Percentiles rank a stretch among this genome's conserved stretches.
phyloP scores from a whole-genome alignment of 2,888 invertebrate genomes.

The Brenthis hecate region DNA sequence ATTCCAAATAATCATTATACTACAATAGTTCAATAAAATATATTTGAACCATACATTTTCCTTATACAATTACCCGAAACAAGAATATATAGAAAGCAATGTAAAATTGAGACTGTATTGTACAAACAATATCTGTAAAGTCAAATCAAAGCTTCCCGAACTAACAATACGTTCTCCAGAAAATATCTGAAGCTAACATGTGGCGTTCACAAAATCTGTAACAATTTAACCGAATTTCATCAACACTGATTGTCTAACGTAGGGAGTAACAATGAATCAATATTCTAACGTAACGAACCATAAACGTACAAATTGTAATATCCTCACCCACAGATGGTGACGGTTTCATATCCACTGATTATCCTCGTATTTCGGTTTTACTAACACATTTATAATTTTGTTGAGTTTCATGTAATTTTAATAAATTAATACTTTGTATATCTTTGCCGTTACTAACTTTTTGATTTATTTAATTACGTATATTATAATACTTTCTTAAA shows the following conservation, averaged over 20 bases:
- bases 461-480: neutral
- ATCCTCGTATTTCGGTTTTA: constrained; percentile 40
- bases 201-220: constrained; percentile 1
- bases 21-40: neutral
- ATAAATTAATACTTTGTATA: too few species aligned
- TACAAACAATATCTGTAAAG: constrained; percentile 23
- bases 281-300: constrained; percentile 47
- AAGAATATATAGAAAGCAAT: constrained; percentile 6
- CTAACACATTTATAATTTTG: constrained; percentile 4
- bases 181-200: constrained; percentile 20
- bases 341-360: constrained; percentile 65
- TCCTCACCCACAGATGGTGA: constrained; percentile 65
- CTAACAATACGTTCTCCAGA: constrained; percentile 28
- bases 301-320: constrained; percentile 51
- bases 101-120: constrained; percentile 24
- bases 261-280: constrained; percentile 48
- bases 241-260: constrained; percentile 49
- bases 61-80: neutral
- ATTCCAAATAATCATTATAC: too few species aligned
- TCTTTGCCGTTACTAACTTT: too few species aligned
- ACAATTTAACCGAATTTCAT: constrained; percentile 35
- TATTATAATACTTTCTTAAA: neutral
- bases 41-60: neutral
- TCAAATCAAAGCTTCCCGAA: constrained; percentile 27
- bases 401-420: neutral